Conservation (phyloP, 2,888 invertebrate genomes). For the Steinernema hermaphroditum region DNA sequence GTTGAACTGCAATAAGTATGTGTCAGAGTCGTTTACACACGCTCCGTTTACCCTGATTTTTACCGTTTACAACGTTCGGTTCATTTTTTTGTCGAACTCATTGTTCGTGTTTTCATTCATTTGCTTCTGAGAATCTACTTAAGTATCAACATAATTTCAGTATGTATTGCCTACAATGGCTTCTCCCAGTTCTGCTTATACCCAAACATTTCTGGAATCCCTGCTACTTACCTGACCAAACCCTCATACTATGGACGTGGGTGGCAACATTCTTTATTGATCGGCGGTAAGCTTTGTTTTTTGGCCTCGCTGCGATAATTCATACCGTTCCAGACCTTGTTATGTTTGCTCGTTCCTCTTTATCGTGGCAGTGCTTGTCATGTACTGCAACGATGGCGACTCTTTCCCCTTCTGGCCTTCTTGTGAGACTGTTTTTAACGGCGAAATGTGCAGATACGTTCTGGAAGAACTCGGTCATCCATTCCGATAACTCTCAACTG, state of each 20-base stretch:
- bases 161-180: constrained; percentile 96
- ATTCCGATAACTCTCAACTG: not conserved
- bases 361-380: constrained; percentile 86
- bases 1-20: no score
- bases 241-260: constrained; percentile 95
- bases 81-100: no score
- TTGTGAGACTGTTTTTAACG: constrained; percentile 56
- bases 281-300: constrained; percentile 69
- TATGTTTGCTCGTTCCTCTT: constrained; percentile 95
- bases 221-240: constrained; percentile 85
- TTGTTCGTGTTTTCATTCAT: no score
- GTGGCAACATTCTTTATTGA: constrained; percentile 94
- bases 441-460: constrained; percentile 51
- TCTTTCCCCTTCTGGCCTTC: constrained; percentile 85
- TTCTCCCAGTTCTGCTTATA: constrained; percentile 74
- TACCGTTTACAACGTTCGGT: no score
- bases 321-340: constrained; percentile 77
- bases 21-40: no score
- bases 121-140: no score
- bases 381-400: constrained; percentile 93
- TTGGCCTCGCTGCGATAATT: not conserved
- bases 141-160: no score
- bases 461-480: constrained; percentile 16
- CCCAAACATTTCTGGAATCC: constrained; percentile 88
- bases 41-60: no score